These are phyloP conservation scores for Oikopleura vanhoeffeni DNA, from an alignment of 23 tunicate genomes.

Conservation along the genomic window DNA sequence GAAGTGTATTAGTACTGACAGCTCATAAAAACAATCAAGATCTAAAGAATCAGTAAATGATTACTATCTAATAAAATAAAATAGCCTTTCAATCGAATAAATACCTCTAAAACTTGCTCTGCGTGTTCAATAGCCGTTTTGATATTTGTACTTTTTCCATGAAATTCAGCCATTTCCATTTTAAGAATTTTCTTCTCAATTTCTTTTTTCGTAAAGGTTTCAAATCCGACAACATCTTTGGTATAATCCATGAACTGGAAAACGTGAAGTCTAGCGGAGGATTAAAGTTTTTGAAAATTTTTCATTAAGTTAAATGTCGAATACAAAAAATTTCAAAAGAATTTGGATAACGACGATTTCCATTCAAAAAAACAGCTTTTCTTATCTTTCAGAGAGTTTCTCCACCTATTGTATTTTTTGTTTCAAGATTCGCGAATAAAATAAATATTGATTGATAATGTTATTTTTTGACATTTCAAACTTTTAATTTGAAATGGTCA, in stretches of 20 bases:
- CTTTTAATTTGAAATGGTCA: too few relatives aligned
- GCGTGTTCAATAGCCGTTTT: not conserved
- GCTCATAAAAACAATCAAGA: not conserved
- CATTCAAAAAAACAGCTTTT: too few relatives aligned
- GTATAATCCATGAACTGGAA: conserved; percentile 8
- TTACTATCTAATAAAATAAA: not conserved
- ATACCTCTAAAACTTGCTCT: not conserved
- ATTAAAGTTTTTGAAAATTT: too few relatives aligned
- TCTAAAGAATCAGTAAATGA: not conserved
- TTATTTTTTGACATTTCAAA: too few relatives aligned
- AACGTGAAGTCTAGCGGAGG: not conserved
- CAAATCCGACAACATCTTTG: not conserved
- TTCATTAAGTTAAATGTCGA: too few relatives aligned
- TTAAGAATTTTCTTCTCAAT: not conserved
- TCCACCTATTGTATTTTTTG: too few relatives aligned
- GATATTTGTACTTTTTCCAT: conserved; percentile 5
- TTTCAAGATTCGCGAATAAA: too few relatives aligned
- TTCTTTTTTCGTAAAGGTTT: not conserved
- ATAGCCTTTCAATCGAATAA: not conserved
- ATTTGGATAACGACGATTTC: too few relatives aligned
- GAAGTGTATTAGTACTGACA: not conserved
- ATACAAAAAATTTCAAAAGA: too few relatives aligned
- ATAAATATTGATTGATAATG: too few relatives aligned
- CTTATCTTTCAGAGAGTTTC: too few relatives aligned
- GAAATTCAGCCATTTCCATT: not conserved